A percentile compares a stretch with the other conserved stretches of the same genome.
These are phyloP conservation scores for Scolopax mira DNA, from an alignment of 2,113 vertebrate genomes.

Conservation along the genomic window DNA sequence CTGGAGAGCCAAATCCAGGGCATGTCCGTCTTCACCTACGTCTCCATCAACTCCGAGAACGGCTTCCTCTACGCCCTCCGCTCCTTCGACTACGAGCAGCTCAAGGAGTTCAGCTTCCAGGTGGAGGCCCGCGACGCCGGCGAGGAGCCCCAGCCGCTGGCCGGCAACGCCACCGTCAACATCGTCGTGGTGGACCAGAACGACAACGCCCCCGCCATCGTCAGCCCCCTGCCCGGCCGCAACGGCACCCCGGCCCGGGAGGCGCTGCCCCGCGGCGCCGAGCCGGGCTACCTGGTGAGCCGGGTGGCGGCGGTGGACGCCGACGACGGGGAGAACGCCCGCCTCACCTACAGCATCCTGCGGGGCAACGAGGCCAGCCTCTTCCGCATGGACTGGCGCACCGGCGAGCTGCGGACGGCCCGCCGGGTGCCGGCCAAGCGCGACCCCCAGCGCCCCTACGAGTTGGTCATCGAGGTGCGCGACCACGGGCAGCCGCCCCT, in stretches of 20 bases:
- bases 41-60: constrained; percentile 96
- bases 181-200: constrained; percentile 94
- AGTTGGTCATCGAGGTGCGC: constrained; percentile 91
- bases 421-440: constrained; percentile 85
- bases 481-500: constrained; percentile 95
- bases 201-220: constrained; percentile 90
- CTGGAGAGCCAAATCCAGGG: constrained; percentile 94
- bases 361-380: constrained; percentile 92
- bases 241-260: constrained; percentile 90
- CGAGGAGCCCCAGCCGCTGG: constrained; percentile 81
- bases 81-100: constrained; percentile 96
- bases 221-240: constrained; percentile 86
- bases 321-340: constrained; percentile 93
- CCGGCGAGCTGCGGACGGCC: constrained; percentile 90
- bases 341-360: constrained; percentile 92
- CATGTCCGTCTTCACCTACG: constrained; percentile 97
- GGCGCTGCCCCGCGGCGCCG: constrained; percentile 88
- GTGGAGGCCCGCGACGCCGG: constrained; percentile 89
- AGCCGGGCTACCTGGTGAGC: constrained; percentile 92
- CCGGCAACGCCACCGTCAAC: constrained; percentile 88
- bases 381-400: constrained; percentile 96
- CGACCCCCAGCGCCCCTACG: constrained; percentile 88
- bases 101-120: constrained; percentile 94
- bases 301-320: constrained; percentile 92
- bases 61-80: constrained; percentile 94